Evolutionary conservation across 2,888 invertebrate species (phyloP).

Genomic region (Watsonalla binaria): DNA sequence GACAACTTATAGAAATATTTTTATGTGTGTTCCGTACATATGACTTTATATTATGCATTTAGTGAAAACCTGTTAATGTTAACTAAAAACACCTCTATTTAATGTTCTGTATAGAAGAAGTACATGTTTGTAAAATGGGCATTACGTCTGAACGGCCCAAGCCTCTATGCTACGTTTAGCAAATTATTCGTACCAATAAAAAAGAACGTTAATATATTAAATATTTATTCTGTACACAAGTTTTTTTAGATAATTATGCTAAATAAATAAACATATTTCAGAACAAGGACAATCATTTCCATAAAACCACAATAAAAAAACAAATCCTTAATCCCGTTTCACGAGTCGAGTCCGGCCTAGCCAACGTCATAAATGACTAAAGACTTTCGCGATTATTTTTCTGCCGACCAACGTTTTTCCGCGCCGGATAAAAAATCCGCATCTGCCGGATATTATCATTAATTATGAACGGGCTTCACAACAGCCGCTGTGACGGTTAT

Average conservation of each 20-base stretch:
- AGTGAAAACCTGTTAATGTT: too few relatives aligned
- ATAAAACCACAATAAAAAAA: conserved; percentile 4
- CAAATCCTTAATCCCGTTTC: conserved; percentile 19
- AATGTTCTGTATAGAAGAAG: too few relatives aligned
- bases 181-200: too few relatives aligned
- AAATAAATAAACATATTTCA: not conserved
- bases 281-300: not conserved
- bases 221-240: not conserved
- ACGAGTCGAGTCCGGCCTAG: conserved; percentile 21
- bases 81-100: too few relatives aligned
- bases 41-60: too few relatives aligned
- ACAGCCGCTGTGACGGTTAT: conserved; percentile 51
- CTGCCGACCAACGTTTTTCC: conserved; percentile 55
- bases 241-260: not conserved
- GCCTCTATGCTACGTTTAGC: too few relatives aligned
- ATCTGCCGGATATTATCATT: conserved; percentile 74
- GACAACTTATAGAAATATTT: too few relatives aligned
- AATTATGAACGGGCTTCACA: conserved; percentile 68
- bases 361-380: conserved; percentile 60
- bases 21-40: too few relatives aligned
- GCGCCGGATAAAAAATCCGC: conserved; percentile 61
- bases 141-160: too few relatives aligned
- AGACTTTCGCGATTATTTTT: conserved; percentile 63
- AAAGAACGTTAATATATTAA: too few relatives aligned
- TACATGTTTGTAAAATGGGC: too few relatives aligned